These are phyloP conservation scores for Zygothrica quintamaculata DNA, from an alignment of 2,888 invertebrate species.

Conservation along the genomic window DNA sequence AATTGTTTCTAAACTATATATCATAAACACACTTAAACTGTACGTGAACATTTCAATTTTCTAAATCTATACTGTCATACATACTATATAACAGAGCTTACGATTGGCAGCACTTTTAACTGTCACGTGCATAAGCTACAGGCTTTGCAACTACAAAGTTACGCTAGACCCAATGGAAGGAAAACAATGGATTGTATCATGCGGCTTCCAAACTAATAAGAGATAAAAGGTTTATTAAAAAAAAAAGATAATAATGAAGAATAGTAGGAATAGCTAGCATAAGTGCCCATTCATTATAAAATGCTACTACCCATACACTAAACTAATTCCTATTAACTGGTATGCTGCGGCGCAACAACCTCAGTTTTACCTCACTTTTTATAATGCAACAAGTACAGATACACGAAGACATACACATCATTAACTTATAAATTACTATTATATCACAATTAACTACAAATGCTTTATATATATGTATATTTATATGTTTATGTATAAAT, in stretches of 20 bases:
- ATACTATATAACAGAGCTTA: conserved; percentile 48
- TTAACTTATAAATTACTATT: conserved; percentile 16
- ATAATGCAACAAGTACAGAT: conserved; percentile 56
- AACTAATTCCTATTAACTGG: conserved; percentile 49
- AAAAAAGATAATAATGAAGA: conserved; percentile 26
- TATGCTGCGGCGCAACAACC: conserved; percentile 41
- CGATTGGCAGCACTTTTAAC: conserved; percentile 12
- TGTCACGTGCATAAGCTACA: conserved; percentile 40
- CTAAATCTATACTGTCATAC: conserved; percentile 46
- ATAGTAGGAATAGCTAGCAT: conserved; percentile 31
- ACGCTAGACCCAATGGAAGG: too few relatives aligned
- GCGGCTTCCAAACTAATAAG: conserved; percentile 56
- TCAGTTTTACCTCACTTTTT: conserved; percentile 60
- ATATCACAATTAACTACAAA: conserved; percentile 29
- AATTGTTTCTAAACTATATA: conserved; percentile 6
- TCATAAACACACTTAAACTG: conserved; percentile 4
- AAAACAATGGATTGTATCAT: conserved; percentile 38
- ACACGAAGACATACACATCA: conserved; percentile 40
- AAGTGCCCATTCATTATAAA: conserved; percentile 34
- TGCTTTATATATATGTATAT: conserved; percentile 6
- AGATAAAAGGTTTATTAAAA: conserved; percentile 10
- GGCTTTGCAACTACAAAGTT: conserved; percentile 35
- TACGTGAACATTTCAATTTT: conserved; percentile 12
- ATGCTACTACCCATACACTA: conserved; percentile 10
- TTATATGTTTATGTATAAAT: conserved; percentile 17